Percentiles rank a stretch among this genome's conserved stretches.
Conservation (phyloP, 2,888 invertebrate species). For the Onthophagus sagittarius region DNA sequence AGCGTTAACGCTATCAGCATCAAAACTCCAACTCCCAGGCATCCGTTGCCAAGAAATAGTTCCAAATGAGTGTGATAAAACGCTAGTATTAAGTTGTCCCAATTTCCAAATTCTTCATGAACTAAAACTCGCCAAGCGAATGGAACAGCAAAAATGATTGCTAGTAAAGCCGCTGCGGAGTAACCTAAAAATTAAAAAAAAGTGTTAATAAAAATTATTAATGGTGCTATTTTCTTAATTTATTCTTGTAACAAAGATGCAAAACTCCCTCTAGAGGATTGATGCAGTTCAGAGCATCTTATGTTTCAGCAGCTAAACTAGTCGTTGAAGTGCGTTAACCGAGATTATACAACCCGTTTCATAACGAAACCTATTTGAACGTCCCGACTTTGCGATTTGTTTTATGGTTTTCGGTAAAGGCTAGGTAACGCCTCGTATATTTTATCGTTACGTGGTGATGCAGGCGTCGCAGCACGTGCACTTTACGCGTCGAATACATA, state of each 20-base stretch:
- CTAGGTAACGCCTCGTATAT: neutral
- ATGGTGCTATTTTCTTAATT: neutral
- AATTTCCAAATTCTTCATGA: slow-evolving; percentile 62
- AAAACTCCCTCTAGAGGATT: too few species aligned
- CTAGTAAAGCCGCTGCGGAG: slow-evolving; percentile 72
- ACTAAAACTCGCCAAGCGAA: slow-evolving; percentile 64
- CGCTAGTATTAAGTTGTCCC: slow-evolving; percentile 61
- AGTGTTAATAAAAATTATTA: neutral
- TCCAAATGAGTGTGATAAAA: slow-evolving; percentile 68
- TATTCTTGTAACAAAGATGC: neutral
- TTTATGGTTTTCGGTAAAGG: neutral
- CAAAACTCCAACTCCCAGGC: slow-evolving; percentile 71
- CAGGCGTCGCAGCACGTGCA: neutral
- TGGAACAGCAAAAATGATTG: slow-evolving; percentile 66
- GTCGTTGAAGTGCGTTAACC: neutral
- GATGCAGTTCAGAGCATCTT: neutral
- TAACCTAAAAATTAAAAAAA: slow-evolving; percentile 54
- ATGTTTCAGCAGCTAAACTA: neutral
- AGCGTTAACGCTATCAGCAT: slow-evolving; percentile 71
- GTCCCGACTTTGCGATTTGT: neutral
- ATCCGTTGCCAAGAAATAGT: slow-evolving; percentile 68
- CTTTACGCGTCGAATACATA: neutral
- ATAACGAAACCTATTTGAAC: neutral
- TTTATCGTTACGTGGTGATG: neutral
- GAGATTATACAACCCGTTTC: neutral